Percentiles rank a stretch among this genome's conserved stretches.
Evolutionary conservation across 2,113 vertebrate species (phyloP).

Genomic region (Variabilichromis moorii): DNA sequence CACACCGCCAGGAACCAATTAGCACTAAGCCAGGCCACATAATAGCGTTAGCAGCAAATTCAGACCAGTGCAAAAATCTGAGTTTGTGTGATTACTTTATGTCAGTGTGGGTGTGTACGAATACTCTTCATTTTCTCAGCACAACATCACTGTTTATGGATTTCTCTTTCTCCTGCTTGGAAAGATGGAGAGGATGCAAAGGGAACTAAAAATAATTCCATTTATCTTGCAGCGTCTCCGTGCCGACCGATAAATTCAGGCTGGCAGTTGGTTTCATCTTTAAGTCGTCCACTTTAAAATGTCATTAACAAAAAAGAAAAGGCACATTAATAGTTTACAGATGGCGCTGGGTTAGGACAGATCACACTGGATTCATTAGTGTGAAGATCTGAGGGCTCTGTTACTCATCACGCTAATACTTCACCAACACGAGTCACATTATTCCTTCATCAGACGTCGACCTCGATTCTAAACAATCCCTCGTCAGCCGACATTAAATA

Average conservation of each 20-base stretch:
- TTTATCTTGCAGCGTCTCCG: neutral
- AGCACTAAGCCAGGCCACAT: constrained; percentile 40
- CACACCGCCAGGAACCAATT: constrained; percentile 47
- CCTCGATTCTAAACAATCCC: constrained; percentile 4
- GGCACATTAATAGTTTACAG: constrained; percentile 3
- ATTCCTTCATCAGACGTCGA: constrained; percentile 19
- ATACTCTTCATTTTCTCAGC: neutral
- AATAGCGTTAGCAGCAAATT: constrained; percentile 35
- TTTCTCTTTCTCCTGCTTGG: neutral
- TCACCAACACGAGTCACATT: neutral
- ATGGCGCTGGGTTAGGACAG: neutral
- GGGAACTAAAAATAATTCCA: neutral
- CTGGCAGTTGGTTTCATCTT: neutral
- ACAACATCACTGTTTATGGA: neutral
- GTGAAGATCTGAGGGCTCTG: neutral
- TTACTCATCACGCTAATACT: constrained; percentile 32
- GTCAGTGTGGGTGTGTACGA: neutral
- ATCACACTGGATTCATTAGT: constrained; percentile 36
- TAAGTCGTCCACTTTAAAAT: neutral
- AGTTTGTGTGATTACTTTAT: neutral
- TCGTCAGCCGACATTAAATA: neutral
- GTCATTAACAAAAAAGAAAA: neutral
- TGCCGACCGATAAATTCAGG: neutral
- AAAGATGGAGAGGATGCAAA: neutral
- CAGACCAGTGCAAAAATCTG: neutral